These are phyloP conservation scores for Morinoia aosen DNA, from an alignment of 2,888 invertebrate genomes.

Conservation along the genomic window DNA sequence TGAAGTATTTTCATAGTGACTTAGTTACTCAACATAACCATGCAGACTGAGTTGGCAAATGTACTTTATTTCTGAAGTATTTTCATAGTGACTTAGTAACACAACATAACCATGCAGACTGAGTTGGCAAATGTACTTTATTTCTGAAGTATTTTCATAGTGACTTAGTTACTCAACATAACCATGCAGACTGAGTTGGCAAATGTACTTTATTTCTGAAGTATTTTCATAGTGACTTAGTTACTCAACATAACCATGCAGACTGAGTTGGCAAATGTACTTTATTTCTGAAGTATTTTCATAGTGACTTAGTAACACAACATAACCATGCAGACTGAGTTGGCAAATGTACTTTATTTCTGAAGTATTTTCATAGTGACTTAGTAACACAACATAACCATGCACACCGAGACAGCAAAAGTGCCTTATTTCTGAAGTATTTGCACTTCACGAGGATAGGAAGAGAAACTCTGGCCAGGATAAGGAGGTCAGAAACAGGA, in stretches of 20 bases:
- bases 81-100: not conserved
- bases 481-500: constrained; percentile 36
- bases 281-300: not conserved
- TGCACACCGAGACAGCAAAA: not conserved
- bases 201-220: not conserved
- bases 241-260: not conserved
- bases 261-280: not conserved
- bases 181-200: not conserved
- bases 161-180: not conserved
- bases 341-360: not conserved
- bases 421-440: not conserved
- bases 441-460: not conserved
- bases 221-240: not conserved
- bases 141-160: not conserved
- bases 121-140: no score
- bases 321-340: not conserved
- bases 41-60: no score
- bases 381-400: no score
- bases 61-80: no score
- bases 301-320: not conserved
- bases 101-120: no score
- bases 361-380: no score
- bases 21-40: no score
- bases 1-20: no score
- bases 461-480: not conserved